Percentiles rank a stretch among this genome's conserved stretches.
These are phyloP conservation scores for Caradrina kadenii DNA, from an alignment of 2,888 invertebrate genomes.

Conservation along the genomic window DNA sequence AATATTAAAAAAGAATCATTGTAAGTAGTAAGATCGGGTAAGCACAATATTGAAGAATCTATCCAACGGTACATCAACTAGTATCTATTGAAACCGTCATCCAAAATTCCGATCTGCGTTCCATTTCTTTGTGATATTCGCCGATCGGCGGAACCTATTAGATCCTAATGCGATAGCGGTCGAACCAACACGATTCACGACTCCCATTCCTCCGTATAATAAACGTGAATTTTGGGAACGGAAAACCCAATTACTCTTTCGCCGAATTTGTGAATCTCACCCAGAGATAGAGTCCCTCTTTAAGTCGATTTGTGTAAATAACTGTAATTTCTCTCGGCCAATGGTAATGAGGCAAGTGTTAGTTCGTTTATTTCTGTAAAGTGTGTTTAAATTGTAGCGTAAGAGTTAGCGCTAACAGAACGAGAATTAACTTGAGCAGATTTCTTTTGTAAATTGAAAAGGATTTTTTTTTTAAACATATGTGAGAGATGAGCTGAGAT, in stretches of 20 bases:
- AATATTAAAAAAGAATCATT: too few relatives aligned
- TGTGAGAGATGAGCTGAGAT: too few relatives aligned
- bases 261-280: conserved; percentile 2
- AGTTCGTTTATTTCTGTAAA: background rate
- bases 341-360: background rate
- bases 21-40: too few relatives aligned
- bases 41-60: background rate
- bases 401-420: too few relatives aligned
- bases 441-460: too few relatives aligned
- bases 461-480: too few relatives aligned
- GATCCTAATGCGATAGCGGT: conserved; percentile 27
- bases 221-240: conserved; percentile 30
- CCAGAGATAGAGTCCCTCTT: background rate
- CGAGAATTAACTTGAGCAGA: too few relatives aligned
- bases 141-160: conserved; percentile 14
- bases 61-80: background rate
- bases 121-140: conserved; percentile 31
- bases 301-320: background rate
- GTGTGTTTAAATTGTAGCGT: background rate
- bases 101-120: conserved; percentile 15
- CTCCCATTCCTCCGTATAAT: conserved; percentile 23
- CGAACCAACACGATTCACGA: conserved; percentile 29
- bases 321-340: background rate
- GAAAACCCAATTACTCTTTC: conserved; percentile 41
- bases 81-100: background rate